phyloP scores from a whole-genome alignment of 2,113 vertebrate species.

The Rhabdomys dilectus region DNA sequence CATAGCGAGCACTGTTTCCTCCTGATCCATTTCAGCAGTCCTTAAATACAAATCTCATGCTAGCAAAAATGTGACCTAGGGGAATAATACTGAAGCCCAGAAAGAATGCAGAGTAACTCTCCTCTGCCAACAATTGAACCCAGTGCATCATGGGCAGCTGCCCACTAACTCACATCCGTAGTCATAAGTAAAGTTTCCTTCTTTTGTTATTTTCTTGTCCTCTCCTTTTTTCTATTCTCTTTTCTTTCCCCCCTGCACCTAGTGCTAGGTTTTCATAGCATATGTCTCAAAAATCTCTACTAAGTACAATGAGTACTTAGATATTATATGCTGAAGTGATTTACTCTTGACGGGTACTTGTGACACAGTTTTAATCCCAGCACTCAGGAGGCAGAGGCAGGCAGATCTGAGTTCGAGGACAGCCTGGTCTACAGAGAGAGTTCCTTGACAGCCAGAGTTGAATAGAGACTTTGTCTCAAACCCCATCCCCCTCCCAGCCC shows the following conservation, averaged over 20 bases:
- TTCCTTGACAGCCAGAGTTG: background rate
- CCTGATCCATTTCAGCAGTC: background rate
- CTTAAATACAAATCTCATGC: background rate
- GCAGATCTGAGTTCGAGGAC: background rate
- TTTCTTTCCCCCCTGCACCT: background rate
- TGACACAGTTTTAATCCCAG: background rate
- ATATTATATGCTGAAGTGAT: constrained; percentile 23
- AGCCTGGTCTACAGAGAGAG: background rate
- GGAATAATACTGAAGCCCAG: background rate
- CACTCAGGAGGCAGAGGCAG: background rate
- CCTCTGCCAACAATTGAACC: background rate
- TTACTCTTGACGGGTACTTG: background rate
- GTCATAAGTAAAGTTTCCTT: background rate
- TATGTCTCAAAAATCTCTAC: background rate
- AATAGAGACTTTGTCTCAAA: background rate
- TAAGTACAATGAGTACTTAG: background rate
- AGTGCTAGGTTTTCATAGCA: background rate
- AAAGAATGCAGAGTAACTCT: background rate
- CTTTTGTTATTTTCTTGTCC: background rate
- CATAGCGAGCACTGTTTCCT: no score
- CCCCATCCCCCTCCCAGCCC: fast-evolving
- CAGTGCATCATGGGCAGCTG: background rate
- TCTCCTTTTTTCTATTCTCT: background rate
- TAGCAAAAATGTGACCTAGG: constrained; percentile 13
- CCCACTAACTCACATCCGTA: background rate